These are phyloP conservation scores for Schizothorax lantsangensis DNA, from an alignment of 2,797 vertebrate genomes.

Conservation along the genomic window DNA sequence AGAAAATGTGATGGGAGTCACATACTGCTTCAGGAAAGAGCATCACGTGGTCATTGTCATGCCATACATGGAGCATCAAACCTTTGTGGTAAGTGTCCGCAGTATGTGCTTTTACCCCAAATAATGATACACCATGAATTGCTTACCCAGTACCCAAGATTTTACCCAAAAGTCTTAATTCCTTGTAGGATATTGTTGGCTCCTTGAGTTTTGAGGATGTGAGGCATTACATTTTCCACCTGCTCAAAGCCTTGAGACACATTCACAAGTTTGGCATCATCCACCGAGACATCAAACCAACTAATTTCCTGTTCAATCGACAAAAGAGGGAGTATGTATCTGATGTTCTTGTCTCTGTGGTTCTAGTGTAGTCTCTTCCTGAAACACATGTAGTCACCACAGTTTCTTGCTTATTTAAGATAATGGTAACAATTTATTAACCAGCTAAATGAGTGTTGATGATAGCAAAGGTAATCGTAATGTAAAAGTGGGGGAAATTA, in stretches of 20 bases:
- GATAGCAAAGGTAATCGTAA: neutral
- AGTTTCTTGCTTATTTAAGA: neutral
- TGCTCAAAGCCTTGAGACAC: slow-evolving; percentile 90
- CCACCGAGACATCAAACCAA: slow-evolving; percentile 91
- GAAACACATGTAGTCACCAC: neutral
- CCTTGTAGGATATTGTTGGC: slow-evolving; percentile 88
- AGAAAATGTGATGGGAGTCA: slow-evolving; percentile 96
- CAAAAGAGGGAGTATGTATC: slow-evolving; percentile 84
- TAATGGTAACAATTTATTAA: neutral
- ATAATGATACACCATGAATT: neutral
- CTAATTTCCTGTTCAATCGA: slow-evolving; percentile 87
- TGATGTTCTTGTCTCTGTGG: neutral
- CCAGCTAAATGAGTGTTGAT: neutral
- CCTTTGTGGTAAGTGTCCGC: slow-evolving; percentile 85
- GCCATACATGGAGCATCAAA: slow-evolving; percentile 95
- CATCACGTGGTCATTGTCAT: slow-evolving; percentile 97
- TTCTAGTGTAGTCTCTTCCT: neutral
- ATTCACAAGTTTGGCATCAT: slow-evolving; percentile 97
- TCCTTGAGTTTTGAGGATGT: slow-evolving; percentile 91
- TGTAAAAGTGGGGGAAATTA: neutral
- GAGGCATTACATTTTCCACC: slow-evolving; percentile 91
- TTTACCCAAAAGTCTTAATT: neutral
- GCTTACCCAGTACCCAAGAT: neutral
- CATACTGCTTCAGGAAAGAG: slow-evolving; percentile 94
- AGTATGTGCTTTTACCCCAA: neutral